A percentile compares a stretch with the other conserved stretches of the same genome.
Evolutionary conservation across 2,888 invertebrate species (phyloP).

Genomic region (Embidobia sp.): DNA sequence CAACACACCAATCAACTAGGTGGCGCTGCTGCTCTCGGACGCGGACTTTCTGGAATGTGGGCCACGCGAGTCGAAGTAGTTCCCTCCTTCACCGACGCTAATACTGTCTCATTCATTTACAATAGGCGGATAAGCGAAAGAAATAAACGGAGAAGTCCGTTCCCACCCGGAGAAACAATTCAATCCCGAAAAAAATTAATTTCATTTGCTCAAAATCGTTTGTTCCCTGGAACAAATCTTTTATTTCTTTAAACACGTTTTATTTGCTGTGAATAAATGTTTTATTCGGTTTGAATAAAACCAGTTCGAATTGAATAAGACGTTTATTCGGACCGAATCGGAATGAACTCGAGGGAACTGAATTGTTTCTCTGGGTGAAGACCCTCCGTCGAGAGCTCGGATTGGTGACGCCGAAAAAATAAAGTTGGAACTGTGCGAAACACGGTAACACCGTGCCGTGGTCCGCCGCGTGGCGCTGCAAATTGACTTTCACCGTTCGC

Average conservation of each 20-base stretch:
- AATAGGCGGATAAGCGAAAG: constrained; percentile 73
- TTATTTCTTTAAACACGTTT: too few relatives aligned
- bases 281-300: too few relatives aligned
- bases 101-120: constrained; percentile 76
- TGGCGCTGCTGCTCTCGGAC: constrained; percentile 42
- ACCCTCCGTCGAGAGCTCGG: constrained; percentile 15
- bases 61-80: constrained; percentile 70
- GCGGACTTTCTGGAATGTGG: constrained; percentile 76
- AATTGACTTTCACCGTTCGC: constrained; percentile 47
- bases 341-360: too few relatives aligned
- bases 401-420: constrained; percentile 14
- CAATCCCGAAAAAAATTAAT: too few relatives aligned
- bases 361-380: constrained; percentile 6
- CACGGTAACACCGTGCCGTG: constrained; percentile 21
- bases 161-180: too few relatives aligned
- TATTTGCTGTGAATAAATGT: too few relatives aligned
- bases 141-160: constrained; percentile 46
- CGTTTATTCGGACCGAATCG: too few relatives aligned
- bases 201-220: too few relatives aligned
- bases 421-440: constrained; percentile 27
- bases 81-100: constrained; percentile 66
- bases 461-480: constrained; percentile 16
- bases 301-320: too few relatives aligned
- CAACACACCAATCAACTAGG: constrained; percentile 35
- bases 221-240: too few relatives aligned